These are phyloP conservation scores for Drosophila mauritiana DNA, from an alignment of 1,140 invertebrate species.

Conservation along the genomic window DNA sequence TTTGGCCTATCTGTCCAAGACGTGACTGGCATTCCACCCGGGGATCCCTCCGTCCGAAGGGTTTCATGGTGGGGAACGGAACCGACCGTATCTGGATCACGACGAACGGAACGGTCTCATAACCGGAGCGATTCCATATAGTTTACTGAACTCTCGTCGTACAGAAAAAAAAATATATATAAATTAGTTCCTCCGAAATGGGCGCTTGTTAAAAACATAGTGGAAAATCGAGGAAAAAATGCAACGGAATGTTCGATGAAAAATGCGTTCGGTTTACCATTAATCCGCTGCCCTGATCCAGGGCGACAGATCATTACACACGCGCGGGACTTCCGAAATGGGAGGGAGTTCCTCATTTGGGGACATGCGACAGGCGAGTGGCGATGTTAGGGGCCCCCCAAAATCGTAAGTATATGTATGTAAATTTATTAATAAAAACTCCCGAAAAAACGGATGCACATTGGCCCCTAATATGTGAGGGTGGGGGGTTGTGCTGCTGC, in stretches of 20 bases:
- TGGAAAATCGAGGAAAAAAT: constrained; percentile 53
- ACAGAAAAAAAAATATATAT: constrained; percentile 14
- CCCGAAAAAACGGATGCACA: constrained; percentile 43
- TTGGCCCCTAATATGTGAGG: background rate
- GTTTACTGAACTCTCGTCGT: constrained; percentile 61
- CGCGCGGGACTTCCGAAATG: constrained; percentile 43
- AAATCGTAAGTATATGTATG: constrained; percentile 42
- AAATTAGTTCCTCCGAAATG: constrained; percentile 44
- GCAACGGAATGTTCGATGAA: constrained; percentile 69
- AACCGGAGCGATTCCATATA: constrained; percentile 48
- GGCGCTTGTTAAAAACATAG: constrained; percentile 36
- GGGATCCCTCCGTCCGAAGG: constrained; percentile 13
- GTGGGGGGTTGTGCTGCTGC: constrained; percentile 9
- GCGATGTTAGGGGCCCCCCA: constrained; percentile 5
- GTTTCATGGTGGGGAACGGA: constrained; percentile 36
- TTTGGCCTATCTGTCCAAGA: constrained; percentile 47
- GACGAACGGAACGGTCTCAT: constrained; percentile 61
- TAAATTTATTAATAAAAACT: constrained; percentile 82
- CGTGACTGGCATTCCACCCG: constrained; percentile 62
- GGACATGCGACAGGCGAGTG: background rate
- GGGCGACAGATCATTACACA: constrained; percentile 83
- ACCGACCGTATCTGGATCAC: constrained; percentile 68
- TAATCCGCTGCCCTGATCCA: constrained; percentile 81
- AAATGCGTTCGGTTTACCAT: constrained; percentile 84
- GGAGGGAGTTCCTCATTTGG: background rate